These are phyloP conservation scores for Andricus quercusramuli DNA, from an alignment of 2,888 invertebrate species.

Conservation along the genomic window DNA sequence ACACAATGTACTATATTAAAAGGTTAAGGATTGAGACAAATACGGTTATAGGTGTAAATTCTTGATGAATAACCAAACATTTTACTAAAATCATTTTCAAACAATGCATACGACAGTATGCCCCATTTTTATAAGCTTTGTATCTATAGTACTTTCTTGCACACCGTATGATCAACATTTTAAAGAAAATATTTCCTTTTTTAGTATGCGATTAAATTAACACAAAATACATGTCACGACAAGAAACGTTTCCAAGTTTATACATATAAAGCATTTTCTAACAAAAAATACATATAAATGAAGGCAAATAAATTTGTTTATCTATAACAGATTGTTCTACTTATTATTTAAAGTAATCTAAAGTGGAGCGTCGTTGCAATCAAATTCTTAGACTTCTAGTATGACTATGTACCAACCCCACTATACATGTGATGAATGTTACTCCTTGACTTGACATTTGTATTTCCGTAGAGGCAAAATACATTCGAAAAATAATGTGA, in stretches of 20 bases:
- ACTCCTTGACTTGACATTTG: background rate
- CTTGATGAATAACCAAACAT: constrained; percentile 3
- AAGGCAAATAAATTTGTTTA: background rate
- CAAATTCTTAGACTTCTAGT: background rate
- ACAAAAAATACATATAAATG: background rate
- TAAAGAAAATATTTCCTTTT: background rate
- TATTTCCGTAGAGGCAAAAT: background rate
- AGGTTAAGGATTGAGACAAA: background rate
- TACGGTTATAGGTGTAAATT: background rate
- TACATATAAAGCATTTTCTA: background rate
- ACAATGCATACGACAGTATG: background rate
- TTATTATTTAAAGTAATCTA: constrained; percentile 10
- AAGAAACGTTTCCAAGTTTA: background rate
- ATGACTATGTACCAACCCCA: background rate
- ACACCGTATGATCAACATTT: background rate
- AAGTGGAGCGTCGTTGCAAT: background rate
- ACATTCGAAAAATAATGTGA: background rate
- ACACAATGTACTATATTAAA: no score
- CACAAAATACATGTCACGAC: background rate
- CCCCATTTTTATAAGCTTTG: background rate
- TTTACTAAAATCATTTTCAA: constrained; percentile 25
- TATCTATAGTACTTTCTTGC: background rate
- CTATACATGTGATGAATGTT: background rate
- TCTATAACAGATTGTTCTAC: background rate
- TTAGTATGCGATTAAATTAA: background rate